Base-by-base conservation (phyloP, 2,888 invertebrate genomes). In the Agrochola lota region DNA sequence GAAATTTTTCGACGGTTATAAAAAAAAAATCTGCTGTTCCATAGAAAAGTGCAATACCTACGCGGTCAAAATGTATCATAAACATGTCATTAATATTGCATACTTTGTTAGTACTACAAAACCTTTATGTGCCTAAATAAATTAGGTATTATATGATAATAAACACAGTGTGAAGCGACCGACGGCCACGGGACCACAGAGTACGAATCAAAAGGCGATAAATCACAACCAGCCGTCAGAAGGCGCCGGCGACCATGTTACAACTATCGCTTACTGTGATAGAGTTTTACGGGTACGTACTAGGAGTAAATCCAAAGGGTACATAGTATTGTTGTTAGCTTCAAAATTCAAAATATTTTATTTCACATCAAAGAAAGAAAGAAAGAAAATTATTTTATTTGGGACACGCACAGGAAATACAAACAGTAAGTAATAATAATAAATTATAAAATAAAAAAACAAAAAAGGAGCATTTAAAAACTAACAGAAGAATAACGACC, bases 201-300 rank as follows among this genome's bases (percentile, higher is more conserved):
- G 11, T 20, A 35, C 20, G n/a, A 63, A 63, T 74, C 35, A 30
- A 70, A 57, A 30, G 2, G 43, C n/a, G 66, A 79, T 79, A 63
- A 49, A 79, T 79, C 73, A 79, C 60, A 35, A 0, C 52, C 20
- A 43, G 26, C 15, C 49, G 67, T 57, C 55, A 40, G 60, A 12
- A 20, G 55, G 30, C 67, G 74, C 60, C 60, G 67, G 11, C 15
- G 46, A 80, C 80, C 80, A 57, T 63, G 57, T 79, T 80, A 79
- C 80, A 12, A 26, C 40, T 67, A 62, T 73, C 79, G 62, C 67
- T 72, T 67, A 46, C 59, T 43, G 1, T 2, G 52, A 66, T 35
- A 43, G 43, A 35, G 40, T 78, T n/a, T 40, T 26, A 30, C 17
- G 8, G 23, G 8, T 66, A 49, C 43, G 1, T 73, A 46, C 26